Conservation (phyloP, 2,797 vertebrate genomes). For the Falco novaeseelandiae region DNA sequence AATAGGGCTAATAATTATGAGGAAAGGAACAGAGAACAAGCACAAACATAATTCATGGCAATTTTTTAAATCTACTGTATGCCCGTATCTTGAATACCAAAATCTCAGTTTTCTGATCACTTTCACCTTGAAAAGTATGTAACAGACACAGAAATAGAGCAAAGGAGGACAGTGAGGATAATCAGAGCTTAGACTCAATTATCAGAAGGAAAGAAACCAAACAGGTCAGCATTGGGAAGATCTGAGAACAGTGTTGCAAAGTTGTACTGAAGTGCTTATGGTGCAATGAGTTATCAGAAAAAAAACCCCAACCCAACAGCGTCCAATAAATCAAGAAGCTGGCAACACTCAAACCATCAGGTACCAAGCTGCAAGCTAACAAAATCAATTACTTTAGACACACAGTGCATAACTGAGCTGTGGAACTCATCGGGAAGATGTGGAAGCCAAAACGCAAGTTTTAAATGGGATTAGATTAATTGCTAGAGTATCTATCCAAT, state of each 20-base stretch:
- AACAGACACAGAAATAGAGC: background rate
- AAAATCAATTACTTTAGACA: background rate
- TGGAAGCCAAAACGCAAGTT: background rate
- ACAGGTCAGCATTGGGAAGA: accelerated
- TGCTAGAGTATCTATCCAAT: background rate
- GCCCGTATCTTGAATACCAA: accelerated
- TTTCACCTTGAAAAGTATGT: background rate
- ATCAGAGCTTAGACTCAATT: background rate
- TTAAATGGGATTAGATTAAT: background rate
- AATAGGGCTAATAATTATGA: background rate
- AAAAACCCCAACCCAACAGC: accelerated
- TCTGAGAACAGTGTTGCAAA: background rate
- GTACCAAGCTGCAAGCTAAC: background rate
- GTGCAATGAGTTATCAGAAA: background rate
- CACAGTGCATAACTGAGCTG: background rate
- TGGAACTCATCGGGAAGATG: background rate
- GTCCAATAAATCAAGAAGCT: background rate
- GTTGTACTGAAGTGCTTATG: accelerated
- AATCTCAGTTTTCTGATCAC: background rate
- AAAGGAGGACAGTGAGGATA: background rate
- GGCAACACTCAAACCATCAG: background rate
- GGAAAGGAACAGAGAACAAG: background rate
- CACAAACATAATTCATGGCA: background rate
- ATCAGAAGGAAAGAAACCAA: background rate
- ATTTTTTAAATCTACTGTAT: background rate